phyloP scores from a whole-genome alignment of 2,888 invertebrate species.

The Dryobotodes eremita region DNA sequence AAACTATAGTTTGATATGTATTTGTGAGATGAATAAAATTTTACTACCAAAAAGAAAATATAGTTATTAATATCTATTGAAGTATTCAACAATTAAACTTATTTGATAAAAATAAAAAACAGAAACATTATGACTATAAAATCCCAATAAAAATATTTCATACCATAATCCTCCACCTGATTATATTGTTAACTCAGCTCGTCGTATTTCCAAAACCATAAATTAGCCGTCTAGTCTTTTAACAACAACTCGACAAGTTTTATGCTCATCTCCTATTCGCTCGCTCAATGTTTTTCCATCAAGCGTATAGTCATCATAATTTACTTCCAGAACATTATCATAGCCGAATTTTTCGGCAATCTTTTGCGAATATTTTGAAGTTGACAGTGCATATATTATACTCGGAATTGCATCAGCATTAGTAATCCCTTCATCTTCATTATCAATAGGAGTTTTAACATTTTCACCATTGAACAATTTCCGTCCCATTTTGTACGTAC shows the following conservation, averaged over 20 bases:
- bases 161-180: slow-evolving; percentile 1
- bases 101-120: too few species aligned
- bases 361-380: slow-evolving; percentile 9
- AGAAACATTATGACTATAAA: not conserved
- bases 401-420: slow-evolving; percentile 18
- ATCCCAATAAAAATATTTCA: not conserved
- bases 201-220: not conserved
- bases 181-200: not conserved
- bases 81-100: too few species aligned
- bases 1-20: too few species aligned
- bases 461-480: slow-evolving; percentile 12
- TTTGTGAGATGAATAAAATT: too few species aligned
- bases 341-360: slow-evolving; percentile 6
- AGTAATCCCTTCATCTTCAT: slow-evolving; percentile 5
- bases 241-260: not conserved
- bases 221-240: slow-evolving; percentile 10
- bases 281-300: slow-evolving; percentile 9
- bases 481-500: not conserved
- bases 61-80: too few species aligned
- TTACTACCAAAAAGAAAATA: too few species aligned
- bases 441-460: slow-evolving; percentile 21
- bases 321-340: slow-evolving; percentile 31
- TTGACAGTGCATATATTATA: slow-evolving; percentile 3
- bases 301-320: slow-evolving; percentile 5
- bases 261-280: slow-evolving; percentile 17